Evolutionary conservation across 1,140 invertebrate species (phyloP), one percentile per base, ranked within the genome.

Genomic region (Tetramorium alpestre): DNA sequence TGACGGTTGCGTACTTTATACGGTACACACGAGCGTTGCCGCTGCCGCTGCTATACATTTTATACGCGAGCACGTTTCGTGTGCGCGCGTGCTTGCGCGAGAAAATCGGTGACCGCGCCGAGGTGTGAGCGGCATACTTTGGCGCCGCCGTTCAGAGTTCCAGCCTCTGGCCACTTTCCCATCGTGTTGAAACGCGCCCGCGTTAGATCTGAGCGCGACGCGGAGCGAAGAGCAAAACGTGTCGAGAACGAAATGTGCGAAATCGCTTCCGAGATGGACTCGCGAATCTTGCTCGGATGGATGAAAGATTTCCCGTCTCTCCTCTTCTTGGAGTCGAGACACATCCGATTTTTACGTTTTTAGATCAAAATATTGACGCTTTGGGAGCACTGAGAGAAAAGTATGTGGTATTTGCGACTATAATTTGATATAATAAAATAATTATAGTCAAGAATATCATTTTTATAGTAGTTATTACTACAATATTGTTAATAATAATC

Each of bases 61-160:
- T n/a, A 28, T 28, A 28, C 22, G 25, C 73, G 54, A 3, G 13
- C 41, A 13, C 69, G 58, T 49, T 18, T 38, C 44, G n/a, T 8
- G 6, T 56, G 49, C 70, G 58, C 47, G 22, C 56, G 25, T 10
- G 16, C 33, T 18, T 11, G 60, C 18, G 8, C 62, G 56, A 65
- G 69, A 88, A 88, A 88, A 89, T 87, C 86, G 60, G 51, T 86
- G 70, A 85, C 60, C 77, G 38, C 78, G 18, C 18, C 25, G 80
- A 77, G 54, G 62, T 69, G 33, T 33, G 76, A 25, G 76, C 86
- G 87, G 77, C 87, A 70, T 72, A 88, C 77, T 88, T 88, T 7
- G 70, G 67, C 11, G 6, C 18, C 47, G 47, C 33, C 33, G 33
- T 33, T 80, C 77, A 47, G 62, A 70, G 67, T 33, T 72, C 44